phyloP scores from a whole-genome alignment of 2,888 invertebrate species.

The Agrotis exclamationis region DNA sequence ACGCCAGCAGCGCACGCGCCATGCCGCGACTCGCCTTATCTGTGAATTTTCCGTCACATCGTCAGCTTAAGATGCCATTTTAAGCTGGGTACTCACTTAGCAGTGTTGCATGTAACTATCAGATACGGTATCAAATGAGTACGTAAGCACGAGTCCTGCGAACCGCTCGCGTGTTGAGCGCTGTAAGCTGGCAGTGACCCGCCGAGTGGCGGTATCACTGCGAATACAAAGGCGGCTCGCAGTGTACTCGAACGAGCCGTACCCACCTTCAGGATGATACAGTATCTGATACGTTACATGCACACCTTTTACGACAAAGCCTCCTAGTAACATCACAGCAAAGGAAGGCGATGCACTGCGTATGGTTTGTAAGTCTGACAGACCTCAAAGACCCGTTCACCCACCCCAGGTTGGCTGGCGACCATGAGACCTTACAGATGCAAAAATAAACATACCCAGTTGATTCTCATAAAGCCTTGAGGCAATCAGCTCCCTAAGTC shows the following conservation, averaged over 20 bases:
- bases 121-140: no score
- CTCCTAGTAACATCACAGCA: neutral
- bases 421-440: neutral
- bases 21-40: slow-evolving; percentile 80
- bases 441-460: slow-evolving; percentile 68
- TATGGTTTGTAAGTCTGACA: neutral
- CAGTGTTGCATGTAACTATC: no score
- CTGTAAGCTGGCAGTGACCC: no score
- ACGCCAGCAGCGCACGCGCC: slow-evolving; percentile 79
- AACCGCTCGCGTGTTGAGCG: no score
- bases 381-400: neutral
- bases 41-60: slow-evolving; percentile 66
- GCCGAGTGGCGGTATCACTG: no score
- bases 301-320: no score
- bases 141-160: no score
- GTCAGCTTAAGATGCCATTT: neutral
- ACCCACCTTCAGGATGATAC: no score
- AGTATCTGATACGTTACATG: no score
- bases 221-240: no score
- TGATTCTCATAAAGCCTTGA: slow-evolving; percentile 80
- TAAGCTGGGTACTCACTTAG: no score
- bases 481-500: slow-evolving; percentile 69
- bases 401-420: neutral
- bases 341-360: neutral
- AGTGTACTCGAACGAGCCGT: no score